Evolutionary conservation across 2,797 vertebrate species (phyloP).

Genomic region (Chloroceryle amazona): DNA sequence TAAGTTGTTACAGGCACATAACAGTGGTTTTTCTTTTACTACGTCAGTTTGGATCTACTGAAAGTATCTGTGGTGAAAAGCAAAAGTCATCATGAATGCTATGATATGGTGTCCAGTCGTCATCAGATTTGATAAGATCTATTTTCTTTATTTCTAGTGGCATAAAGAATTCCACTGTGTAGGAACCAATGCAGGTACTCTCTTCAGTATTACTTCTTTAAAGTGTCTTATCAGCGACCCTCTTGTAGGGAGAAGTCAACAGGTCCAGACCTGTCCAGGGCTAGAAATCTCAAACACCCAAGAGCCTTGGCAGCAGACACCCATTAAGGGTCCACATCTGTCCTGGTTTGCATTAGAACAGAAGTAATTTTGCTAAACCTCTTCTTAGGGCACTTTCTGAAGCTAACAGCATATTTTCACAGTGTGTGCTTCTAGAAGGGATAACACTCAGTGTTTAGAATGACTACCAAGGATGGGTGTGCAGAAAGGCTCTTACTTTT

Average conservation of each 20-base stretch:
- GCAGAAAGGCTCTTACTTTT: no score
- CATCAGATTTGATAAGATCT: not conserved
- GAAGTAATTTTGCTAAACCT: no score
- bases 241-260: not conserved
- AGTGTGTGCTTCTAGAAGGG: no score
- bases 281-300: not conserved
- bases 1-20: accelerated
- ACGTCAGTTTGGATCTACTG: not conserved
- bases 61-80: not conserved
- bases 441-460: no score
- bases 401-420: no score
- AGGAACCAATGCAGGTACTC: not conserved
- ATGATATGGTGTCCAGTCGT: not conserved
- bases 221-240: not conserved
- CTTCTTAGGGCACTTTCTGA: no score
- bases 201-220: not conserved
- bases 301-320: not conserved
- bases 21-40: not conserved
- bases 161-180: not conserved
- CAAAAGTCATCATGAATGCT: not conserved
- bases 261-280: not conserved
- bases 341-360: no score
- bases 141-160: not conserved
- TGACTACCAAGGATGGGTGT: no score
- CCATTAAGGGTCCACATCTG: not conserved